Base-by-base conservation (phyloP, 2,797 vertebrate species). In the Amblyopsis hoosieri region DNA sequence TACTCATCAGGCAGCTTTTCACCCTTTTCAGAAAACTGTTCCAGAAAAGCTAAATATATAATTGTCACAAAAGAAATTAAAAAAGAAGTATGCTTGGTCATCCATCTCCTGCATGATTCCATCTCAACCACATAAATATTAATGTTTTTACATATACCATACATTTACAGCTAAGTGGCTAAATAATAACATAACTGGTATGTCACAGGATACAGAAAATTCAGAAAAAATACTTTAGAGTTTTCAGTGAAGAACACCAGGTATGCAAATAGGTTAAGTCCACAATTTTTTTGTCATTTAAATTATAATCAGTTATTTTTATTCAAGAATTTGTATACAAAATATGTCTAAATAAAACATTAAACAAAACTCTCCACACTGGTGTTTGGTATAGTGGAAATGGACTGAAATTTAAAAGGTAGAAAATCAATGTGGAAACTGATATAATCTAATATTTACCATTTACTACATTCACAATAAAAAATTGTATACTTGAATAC, bases 371-470 rank as follows among this genome's bases (percentile, higher is more conserved):
- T 54, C 47, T 64, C 17, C 29, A 60, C n/a, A 57, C 14, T 14
- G 62, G 53, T 33, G 45, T 45, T 56, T 60, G n/a, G 47, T 52
- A 57, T 48, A 0, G 53, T 45, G 45, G 76, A 71, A 59, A 66
- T 49, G 60, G 3, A 10, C 71, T 74, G 73, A 45, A 66, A 15
- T 64, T 55, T 64, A 59, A 72, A 45, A 67, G 12, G 74, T 82
- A 76, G 29, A 81, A 86, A 84, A 80, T 54, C 50, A 46, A 69
- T 85, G 82, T 87, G 87, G 79, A 88, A 84, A 86, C 67, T 63
- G 2, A 83, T 78, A 72, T 72, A 63, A 62, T 76, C 72, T 54
- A 70, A 71, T 12, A 60, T 71, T 79, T 78, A 79, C 68, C 71
- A 33, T 64, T 48, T 61, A 60, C 45, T 83, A 84, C 60, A 87